Base-by-base conservation (phyloP, 2,888 invertebrate species). In the Anthrax anthrax region DNA sequence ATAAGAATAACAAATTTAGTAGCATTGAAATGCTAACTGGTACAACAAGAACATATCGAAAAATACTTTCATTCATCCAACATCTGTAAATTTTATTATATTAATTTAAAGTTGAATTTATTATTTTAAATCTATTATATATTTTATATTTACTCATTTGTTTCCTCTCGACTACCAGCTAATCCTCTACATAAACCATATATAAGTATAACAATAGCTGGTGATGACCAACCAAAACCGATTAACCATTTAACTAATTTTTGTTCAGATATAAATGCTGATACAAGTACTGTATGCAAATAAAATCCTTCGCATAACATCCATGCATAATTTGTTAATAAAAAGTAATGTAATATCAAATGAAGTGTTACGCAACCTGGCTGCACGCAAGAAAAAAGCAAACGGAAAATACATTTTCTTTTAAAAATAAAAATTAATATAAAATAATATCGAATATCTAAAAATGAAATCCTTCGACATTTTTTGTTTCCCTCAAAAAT, bases 221-320 rank as follows among this genome's bases (percentile, higher is more conserved):
- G 89, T 51, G 83, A 73, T 47, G 77, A 75, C 95, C 95, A 95
- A 51, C 94, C 94, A 43, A 88, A 75, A 32, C 76, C 72, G 64
- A 86, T 81, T 67, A 94, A 77, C 71, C 82, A 85, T 58, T 82
- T 80, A 56, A 92, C 75, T 52, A 95, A 76, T 51, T 81, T 80
- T 54, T 84, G 81, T 70, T 94, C 92, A 18, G 87, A 84, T 54
- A 90, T 84, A 69, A 95, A 94, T 5, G 94, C 87, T 53, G 84
- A 78, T 18, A 94, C 91, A 2, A 95, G 80, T 55, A 95, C 80
- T 1, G 94, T 94, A 71, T 94, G 94, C 54, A 95, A 76, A 69
- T 94, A 94, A 53, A 92, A 77, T 0, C 92, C 92, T 69, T 92
- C 92, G 70, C 90, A 90, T 59, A 95, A 76, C 92, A 94, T 95